Evolutionary conservation across 2,113 vertebrate genomes (phyloP).

Genomic region (Oxygymnocypris stewartii): DNA sequence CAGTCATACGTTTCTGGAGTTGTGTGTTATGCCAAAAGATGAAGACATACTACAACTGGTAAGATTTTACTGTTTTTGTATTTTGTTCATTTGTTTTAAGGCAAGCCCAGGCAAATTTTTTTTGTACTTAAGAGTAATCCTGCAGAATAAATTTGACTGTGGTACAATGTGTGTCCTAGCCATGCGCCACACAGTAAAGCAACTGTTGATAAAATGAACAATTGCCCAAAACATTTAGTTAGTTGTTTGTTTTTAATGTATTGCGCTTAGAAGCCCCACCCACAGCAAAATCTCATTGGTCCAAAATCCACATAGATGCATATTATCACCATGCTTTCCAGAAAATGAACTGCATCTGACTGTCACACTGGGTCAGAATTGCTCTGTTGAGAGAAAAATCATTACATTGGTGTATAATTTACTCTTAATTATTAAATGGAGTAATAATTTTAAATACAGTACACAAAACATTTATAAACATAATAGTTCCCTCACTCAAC

Average conservation of each 20-base stretch:
- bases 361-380: neutral
- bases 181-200: too few relatives aligned
- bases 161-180: neutral
- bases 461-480: neutral
- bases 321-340: neutral
- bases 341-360: neutral
- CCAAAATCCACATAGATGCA: neutral
- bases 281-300: neutral
- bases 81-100: neutral
- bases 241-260: neutral
- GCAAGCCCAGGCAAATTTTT: neutral
- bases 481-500: too few relatives aligned
- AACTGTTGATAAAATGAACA: neutral
- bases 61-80: constrained; percentile 48
- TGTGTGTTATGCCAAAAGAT: constrained; percentile 99
- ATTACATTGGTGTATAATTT: neutral
- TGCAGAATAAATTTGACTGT: neutral
- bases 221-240: neutral
- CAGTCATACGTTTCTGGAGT: constrained; percentile 89
- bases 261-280: neutral
- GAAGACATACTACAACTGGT: constrained; percentile 95
- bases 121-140: neutral
- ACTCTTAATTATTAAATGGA: too few relatives aligned
- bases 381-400: neutral
- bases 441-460: neutral